These are phyloP conservation scores for Eira barbara DNA, from an alignment of 2,113 vertebrate genomes.

Conservation along the genomic window DNA sequence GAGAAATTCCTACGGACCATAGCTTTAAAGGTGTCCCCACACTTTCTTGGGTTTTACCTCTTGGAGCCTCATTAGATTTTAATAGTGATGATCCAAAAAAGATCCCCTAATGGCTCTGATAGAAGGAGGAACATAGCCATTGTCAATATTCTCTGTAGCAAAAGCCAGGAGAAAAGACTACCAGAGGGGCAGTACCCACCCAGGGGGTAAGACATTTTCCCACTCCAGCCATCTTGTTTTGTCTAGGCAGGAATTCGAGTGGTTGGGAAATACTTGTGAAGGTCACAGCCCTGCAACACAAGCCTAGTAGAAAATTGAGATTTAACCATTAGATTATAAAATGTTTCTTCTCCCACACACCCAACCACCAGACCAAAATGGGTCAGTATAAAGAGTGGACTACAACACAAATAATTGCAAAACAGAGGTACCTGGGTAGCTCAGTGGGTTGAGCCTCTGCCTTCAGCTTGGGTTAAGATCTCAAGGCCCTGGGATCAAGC, in stretches of 20 bases:
- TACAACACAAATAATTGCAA: neutral
- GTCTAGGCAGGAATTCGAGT: neutral
- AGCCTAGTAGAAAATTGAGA: neutral
- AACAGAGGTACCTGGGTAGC: neutral
- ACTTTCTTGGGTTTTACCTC: neutral
- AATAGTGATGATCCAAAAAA: neutral
- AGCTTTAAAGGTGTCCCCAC: neutral
- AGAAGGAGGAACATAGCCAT: neutral
- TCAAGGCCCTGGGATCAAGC: no score
- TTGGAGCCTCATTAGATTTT: neutral
- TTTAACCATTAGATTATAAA: neutral
- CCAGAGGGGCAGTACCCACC: neutral
- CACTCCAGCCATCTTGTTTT: neutral
- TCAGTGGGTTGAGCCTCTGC: no score
- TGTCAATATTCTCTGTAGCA: neutral
- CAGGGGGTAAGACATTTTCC: neutral
- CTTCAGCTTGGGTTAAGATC: no score
- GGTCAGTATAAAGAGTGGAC: neutral
- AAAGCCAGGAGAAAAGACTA: neutral
- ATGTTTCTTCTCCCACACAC: neutral
- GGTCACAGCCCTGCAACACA: neutral
- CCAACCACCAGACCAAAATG: neutral
- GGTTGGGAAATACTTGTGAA: neutral
- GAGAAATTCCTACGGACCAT: neutral
- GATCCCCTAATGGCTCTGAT: neutral